Conservation (phyloP, 2,113 vertebrate genomes). For the Gobio gobio region DNA sequence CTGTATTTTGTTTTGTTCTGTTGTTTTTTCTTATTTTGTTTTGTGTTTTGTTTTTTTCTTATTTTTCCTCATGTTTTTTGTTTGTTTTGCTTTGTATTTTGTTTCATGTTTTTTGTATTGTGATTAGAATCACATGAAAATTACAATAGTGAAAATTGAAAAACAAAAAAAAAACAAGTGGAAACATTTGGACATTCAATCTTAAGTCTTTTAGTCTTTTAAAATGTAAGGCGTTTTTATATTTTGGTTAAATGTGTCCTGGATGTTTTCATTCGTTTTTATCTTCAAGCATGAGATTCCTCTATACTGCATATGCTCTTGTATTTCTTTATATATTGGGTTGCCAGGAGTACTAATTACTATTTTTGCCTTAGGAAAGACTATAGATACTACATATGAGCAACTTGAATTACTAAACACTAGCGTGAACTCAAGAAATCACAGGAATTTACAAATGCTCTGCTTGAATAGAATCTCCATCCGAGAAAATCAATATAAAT, state of each 20-base stretch:
- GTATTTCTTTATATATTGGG: not conserved
- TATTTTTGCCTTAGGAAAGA: not conserved
- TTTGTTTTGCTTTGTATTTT: too few species aligned
- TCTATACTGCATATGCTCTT: too few species aligned
- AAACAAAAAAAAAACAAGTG: not conserved
- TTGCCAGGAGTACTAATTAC: not conserved
- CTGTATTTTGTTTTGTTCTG: too few species aligned
- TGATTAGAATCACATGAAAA: not conserved
- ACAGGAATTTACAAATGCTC: conserved; percentile 31
- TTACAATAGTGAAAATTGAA: not conserved
- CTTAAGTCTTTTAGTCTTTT: too few species aligned
- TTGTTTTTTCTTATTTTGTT: not conserved
- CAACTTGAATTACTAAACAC: not conserved
- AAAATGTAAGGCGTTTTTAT: too few species aligned
- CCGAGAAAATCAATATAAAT: conserved; percentile 48
- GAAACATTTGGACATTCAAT: not conserved
- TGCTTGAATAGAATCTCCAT: conserved; percentile 7
- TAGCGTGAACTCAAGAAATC: not conserved
- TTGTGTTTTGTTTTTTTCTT: not conserved
- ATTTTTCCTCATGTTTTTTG: too few species aligned
- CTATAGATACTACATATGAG: not conserved
- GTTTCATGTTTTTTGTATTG: not conserved
- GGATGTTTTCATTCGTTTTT: not conserved
- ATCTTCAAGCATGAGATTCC: not conserved
- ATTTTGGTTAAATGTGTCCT: too few species aligned